phyloP scores from a whole-genome alignment of 2,113 vertebrate genomes.

The Prionailurus bengalensis region DNA sequence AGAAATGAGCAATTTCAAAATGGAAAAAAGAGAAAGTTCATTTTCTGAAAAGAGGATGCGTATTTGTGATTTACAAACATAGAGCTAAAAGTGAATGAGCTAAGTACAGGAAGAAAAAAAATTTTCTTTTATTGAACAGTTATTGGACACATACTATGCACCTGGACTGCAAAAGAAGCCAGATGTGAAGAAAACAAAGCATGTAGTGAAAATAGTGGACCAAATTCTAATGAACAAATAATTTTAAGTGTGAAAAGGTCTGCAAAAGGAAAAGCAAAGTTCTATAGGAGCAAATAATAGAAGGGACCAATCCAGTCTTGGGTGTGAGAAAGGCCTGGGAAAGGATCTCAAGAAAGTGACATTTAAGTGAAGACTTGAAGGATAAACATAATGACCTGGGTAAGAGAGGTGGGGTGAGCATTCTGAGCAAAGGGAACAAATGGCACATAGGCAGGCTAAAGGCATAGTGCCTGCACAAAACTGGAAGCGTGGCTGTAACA shows the following conservation, averaged over 20 bases:
- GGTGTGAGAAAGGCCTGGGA: background rate
- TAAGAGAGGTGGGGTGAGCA: background rate
- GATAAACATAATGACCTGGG: background rate
- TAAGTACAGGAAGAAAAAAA: background rate
- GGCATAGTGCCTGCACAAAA: background rate
- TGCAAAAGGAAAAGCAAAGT: background rate
- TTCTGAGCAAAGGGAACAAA: background rate
- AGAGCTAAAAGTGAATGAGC: background rate
- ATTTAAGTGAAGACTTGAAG: background rate
- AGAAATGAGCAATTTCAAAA: conserved; percentile 18
- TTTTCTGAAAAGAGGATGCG: background rate
- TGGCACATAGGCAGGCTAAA: background rate
- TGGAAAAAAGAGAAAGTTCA: background rate
- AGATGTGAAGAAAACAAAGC: background rate
- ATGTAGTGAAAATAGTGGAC: background rate
- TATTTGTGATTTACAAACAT: conserved; percentile 20
- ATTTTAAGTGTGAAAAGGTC: background rate
- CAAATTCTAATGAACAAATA: conserved; percentile 11
- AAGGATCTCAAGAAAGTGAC: background rate
- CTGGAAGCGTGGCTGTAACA: background rate
- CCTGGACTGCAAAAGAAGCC: background rate
- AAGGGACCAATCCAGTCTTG: background rate
- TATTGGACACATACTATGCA: background rate
- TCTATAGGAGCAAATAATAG: background rate
- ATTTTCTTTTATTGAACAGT: background rate